A percentile compares a stretch with the other conserved stretches of the same genome.
phyloP scores from a whole-genome alignment of 2,888 invertebrate genomes.

The Miltochrista miniata region DNA sequence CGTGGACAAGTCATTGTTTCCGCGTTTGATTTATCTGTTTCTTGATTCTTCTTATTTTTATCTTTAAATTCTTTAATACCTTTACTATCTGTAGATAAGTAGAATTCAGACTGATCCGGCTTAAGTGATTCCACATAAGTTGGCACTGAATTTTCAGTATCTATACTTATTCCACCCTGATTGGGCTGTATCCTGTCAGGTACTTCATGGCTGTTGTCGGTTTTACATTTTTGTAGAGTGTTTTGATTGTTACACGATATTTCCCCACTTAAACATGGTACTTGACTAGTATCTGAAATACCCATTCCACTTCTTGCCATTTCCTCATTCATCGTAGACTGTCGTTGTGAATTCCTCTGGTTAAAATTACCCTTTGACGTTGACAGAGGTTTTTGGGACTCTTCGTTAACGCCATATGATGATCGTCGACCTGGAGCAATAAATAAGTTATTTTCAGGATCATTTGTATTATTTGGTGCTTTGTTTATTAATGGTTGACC shows the following conservation, averaged over 20 bases:
- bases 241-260: not conserved
- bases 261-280: conserved; percentile 14
- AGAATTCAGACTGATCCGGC: not conserved
- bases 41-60: not conserved
- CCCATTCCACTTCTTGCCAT: conserved; percentile 11
- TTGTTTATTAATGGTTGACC: not conserved
- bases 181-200: not conserved
- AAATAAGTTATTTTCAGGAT: not conserved
- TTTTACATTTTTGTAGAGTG: not conserved
- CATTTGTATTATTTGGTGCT: not conserved
- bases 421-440: not conserved
- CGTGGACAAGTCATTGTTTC: conserved; percentile 1
- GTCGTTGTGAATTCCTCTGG: not conserved
- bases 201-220: not conserved
- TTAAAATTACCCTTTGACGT: not conserved
- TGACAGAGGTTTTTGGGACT: not conserved
- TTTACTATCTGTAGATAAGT: conserved; percentile 7
- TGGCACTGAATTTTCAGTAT: not conserved
- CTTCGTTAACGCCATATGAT: not conserved
- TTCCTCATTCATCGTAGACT: not conserved
- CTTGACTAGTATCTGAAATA: conserved; percentile 15
- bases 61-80: conserved; percentile 6
- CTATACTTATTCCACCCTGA: not conserved
- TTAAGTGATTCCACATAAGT: not conserved
- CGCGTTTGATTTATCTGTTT: not conserved